phyloP scores from a whole-genome alignment of 2,113 vertebrate genomes.

The Catharus bicknelli region DNA sequence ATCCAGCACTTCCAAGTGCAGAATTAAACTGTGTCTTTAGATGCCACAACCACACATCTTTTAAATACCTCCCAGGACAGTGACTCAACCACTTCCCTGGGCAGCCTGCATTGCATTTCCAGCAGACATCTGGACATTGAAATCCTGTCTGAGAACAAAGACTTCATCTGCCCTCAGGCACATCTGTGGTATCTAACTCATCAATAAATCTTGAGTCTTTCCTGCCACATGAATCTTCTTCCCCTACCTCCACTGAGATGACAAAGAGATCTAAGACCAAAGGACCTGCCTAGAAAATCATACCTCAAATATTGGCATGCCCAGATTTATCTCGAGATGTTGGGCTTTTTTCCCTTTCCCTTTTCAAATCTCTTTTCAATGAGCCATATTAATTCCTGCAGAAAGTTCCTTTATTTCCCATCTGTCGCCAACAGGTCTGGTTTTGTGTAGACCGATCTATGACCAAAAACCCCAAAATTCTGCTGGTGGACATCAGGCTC shows the following conservation, averaged over 20 bases:
- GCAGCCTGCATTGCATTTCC: not conserved
- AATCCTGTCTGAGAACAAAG: not conserved
- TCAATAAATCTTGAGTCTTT: not conserved
- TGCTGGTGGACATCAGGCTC: not conserved
- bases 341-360: not conserved
- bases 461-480: not conserved
- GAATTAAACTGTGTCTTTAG: not conserved
- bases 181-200: not conserved
- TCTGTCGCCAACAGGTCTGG: not conserved
- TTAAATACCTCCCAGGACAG: not conserved
- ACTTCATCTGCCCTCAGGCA: not conserved
- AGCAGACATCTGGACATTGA: not conserved
- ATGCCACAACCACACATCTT: rapidly evolving
- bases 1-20: not conserved
- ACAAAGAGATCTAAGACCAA: not conserved
- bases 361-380: not conserved
- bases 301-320: not conserved
- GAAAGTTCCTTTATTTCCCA: not conserved
- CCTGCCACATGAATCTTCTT: not conserved
- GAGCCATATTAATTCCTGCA: not conserved
- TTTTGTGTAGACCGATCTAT: too few relatives aligned
- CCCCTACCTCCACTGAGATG: not conserved
- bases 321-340: too few relatives aligned
- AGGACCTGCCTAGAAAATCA: not conserved
- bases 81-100: not conserved